phyloP scores from a whole-genome alignment of 2,888 invertebrate genomes.

The Sminthurinus aureus region DNA sequence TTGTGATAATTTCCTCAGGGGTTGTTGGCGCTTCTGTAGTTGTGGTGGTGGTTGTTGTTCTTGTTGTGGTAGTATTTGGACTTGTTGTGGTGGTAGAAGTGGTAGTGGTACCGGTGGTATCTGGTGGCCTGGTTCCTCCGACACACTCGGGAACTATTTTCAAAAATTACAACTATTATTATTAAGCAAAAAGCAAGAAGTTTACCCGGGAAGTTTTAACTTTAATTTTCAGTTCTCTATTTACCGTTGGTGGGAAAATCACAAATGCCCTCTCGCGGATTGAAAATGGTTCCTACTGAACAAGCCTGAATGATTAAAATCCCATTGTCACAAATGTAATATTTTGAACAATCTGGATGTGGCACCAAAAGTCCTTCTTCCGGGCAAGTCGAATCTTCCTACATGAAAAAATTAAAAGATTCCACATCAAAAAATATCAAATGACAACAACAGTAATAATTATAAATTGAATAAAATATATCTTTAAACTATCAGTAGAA shows the following conservation, averaged over 20 bases:
- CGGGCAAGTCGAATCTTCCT: neutral
- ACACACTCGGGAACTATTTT: conserved; percentile 20
- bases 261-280: neutral
- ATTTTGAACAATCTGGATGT: conserved; percentile 6
- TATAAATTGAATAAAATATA: no score
- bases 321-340: conserved; percentile 11
- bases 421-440: neutral
- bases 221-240: neutral
- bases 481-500: no score
- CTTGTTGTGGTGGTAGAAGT: neutral
- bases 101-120: neutral
- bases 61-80: neutral
- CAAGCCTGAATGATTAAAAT: neutral
- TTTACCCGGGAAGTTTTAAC: no score
- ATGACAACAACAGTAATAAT: no score
- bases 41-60: neutral
- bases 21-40: conserved; percentile 2
- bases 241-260: neutral
- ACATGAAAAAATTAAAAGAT: neutral
- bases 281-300: neutral
- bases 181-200: no score
- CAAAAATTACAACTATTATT: no score
- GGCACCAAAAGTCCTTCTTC: neutral
- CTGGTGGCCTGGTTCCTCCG: conserved; percentile 26
- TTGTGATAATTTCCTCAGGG: neutral